Conservation (phyloP, 2,888 invertebrate species). For the Himalopsyche tibetana region DNA sequence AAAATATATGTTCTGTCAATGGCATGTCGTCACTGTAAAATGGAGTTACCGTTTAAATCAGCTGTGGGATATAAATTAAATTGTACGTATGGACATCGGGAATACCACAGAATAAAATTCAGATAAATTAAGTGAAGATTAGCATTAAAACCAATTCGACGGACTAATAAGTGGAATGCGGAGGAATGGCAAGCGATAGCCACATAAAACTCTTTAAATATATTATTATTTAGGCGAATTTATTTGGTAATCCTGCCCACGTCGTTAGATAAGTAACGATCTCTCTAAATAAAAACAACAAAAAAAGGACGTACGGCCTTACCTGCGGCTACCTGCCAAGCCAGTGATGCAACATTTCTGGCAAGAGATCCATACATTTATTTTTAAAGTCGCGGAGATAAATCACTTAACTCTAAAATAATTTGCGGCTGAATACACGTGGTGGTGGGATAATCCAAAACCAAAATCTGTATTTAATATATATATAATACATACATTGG, state of each 20-base stretch:
- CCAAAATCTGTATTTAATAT: too few species aligned
- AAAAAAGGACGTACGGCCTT: constrained; percentile 1
- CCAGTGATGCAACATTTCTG: background rate
- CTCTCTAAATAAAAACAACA: constrained; percentile 13
- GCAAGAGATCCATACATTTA: too few species aligned
- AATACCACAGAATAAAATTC: constrained; percentile 13
- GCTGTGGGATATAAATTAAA: background rate
- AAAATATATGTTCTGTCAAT: too few species aligned
- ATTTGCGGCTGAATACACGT: too few species aligned
- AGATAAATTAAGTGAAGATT: constrained; percentile 20
- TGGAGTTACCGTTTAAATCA: too few species aligned
- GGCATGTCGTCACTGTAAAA: too few species aligned
- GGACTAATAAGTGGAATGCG: background rate
- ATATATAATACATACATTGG: too few species aligned
- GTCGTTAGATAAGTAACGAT: constrained; percentile 31
- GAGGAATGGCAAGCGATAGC: background rate
- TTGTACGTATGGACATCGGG: background rate
- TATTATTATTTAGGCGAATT: constrained; percentile 31
- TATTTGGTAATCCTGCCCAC: constrained; percentile 18
- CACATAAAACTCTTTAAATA: constrained; percentile 16
- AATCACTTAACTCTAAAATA: too few species aligned
- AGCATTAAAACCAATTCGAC: constrained; percentile 1
- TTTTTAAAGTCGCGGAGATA: too few species aligned
- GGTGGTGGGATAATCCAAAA: too few species aligned
- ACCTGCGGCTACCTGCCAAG: constrained; percentile 4